Evolutionary conservation across 2,888 invertebrate genomes (phyloP).

Genomic region (Tetrapedia diversipes): DNA sequence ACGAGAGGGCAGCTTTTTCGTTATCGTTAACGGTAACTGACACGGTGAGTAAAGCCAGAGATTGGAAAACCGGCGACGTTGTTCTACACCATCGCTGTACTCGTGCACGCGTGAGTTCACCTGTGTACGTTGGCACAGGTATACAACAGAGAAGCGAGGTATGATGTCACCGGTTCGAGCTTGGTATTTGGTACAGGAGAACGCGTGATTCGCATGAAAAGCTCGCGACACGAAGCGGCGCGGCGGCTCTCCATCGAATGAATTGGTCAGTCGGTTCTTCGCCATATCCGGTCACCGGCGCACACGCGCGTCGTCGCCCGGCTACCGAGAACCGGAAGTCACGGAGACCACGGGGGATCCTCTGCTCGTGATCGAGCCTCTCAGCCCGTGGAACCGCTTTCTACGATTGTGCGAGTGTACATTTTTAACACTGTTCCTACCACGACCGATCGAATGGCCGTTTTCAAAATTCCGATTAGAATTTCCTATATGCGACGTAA

Average conservation of each 20-base stretch:
- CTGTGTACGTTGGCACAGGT: constrained; percentile 31
- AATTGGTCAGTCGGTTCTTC: constrained; percentile 73
- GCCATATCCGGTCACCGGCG: constrained; percentile 77
- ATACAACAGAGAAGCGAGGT: constrained; percentile 58
- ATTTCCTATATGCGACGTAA: too few relatives aligned
- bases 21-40: background rate
- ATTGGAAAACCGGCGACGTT: constrained; percentile 1
- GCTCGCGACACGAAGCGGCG: constrained; percentile 51
- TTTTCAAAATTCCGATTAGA: too few relatives aligned
- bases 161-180: constrained; percentile 74
- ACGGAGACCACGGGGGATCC: constrained; percentile 64
- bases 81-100: constrained; percentile 13
- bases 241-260: constrained; percentile 59
- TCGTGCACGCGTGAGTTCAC: constrained; percentile 38
- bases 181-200: constrained; percentile 79
- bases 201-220: constrained; percentile 78
- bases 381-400: constrained; percentile 22
- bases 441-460: too few relatives aligned
- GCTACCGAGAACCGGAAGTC: constrained; percentile 74
- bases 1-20: too few relatives aligned
- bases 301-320: constrained; percentile 46
- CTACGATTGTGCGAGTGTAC: constrained; percentile 15
- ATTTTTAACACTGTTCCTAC: too few relatives aligned
- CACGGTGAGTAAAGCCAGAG: background rate
- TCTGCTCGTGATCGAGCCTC: constrained; percentile 40